A percentile compares a stretch with the other conserved stretches of the same genome.
These are phyloP conservation scores for Globodera ellingtonae DNA, from an alignment of 1,140 invertebrate genomes.

Conservation along the genomic window DNA sequence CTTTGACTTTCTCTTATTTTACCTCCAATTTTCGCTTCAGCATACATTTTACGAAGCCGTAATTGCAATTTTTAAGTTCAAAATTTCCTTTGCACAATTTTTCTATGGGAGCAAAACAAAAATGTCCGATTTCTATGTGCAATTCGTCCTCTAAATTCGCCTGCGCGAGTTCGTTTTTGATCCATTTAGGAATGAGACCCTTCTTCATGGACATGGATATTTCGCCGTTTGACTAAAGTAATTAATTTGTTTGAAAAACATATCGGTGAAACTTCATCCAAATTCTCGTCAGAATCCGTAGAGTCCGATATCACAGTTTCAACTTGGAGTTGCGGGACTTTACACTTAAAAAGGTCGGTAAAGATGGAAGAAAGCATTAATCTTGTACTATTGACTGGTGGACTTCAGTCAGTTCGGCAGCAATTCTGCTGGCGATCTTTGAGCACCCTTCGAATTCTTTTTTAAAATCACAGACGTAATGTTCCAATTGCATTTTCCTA, in stretches of 20 bases:
- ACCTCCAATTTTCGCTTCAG: slow-evolving; percentile 3
- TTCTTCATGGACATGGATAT: slow-evolving; percentile 20
- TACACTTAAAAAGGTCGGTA: neutral
- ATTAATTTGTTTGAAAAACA: neutral
- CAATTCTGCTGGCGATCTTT: neutral
- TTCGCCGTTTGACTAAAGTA: neutral
- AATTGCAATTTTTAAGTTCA: neutral
- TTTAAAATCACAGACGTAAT: neutral
- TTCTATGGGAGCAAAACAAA: slow-evolving; percentile 15
- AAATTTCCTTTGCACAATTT: neutral
- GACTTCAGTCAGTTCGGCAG: slow-evolving; percentile 18
- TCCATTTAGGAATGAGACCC: slow-evolving; percentile 14
- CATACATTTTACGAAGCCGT: neutral
- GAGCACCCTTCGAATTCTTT: neutral
- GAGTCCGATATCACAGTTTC: slow-evolving; percentile 38
- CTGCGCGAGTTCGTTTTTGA: slow-evolving; percentile 13
- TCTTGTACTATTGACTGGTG: slow-evolving; percentile 17
- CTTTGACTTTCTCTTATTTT: neutral
- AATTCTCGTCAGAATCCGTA: slow-evolving; percentile 28
- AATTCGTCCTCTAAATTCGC: slow-evolving; percentile 19
- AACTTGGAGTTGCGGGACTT: slow-evolving; percentile 8
- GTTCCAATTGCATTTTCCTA: slow-evolving; percentile 6
- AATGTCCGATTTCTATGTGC: slow-evolving; percentile 5
- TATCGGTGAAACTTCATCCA: neutral
- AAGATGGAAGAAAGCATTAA: neutral